A percentile compares a stretch with the other conserved stretches of the same genome.
These are phyloP conservation scores for Ruditapes philippinarum DNA, from an alignment of 1,140 invertebrate genomes.

Conservation along the genomic window DNA sequence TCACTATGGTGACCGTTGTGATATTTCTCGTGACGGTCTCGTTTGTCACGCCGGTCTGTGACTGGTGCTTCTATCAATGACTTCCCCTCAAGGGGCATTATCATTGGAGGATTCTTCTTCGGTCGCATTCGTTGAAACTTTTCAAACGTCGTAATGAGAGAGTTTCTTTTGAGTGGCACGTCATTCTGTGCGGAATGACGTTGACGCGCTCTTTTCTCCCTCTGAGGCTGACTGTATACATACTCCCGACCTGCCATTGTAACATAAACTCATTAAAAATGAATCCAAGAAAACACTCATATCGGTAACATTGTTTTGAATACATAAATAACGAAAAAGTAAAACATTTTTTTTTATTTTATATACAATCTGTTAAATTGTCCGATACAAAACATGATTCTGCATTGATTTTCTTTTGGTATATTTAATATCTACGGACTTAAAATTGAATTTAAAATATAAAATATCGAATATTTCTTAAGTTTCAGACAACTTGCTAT, in stretches of 20 bases:
- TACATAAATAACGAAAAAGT: too few relatives aligned
- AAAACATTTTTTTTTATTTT: too few relatives aligned
- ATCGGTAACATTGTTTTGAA: too few relatives aligned
- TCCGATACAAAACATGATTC: too few relatives aligned
- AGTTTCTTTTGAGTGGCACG: slow-evolving; percentile 26
- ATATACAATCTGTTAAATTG: too few relatives aligned
- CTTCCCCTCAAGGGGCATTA: slow-evolving; percentile 80
- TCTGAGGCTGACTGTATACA: slow-evolving; percentile 53
- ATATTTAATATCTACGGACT: too few relatives aligned
- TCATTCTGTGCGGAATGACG: slow-evolving; percentile 3
- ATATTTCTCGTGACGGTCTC: neutral
- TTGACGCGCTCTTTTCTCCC: neutral
- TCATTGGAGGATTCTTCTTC: slow-evolving; percentile 70
- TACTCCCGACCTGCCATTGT: slow-evolving; percentile 47
- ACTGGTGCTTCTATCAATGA: slow-evolving; percentile 72
- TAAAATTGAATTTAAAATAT: too few relatives aligned
- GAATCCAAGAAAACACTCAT: too few relatives aligned
- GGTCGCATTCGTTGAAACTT: slow-evolving; percentile 80
- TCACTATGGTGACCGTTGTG: neutral
- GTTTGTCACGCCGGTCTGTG: slow-evolving; percentile 29
- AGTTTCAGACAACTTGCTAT: too few relatives aligned
- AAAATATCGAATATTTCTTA: too few relatives aligned
- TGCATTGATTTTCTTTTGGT: too few relatives aligned
- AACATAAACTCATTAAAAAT: too few relatives aligned
- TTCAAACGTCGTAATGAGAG: slow-evolving; percentile 79